phyloP scores from a whole-genome alignment of 2,113 vertebrate species.

The Dryoscopus gambensis region DNA sequence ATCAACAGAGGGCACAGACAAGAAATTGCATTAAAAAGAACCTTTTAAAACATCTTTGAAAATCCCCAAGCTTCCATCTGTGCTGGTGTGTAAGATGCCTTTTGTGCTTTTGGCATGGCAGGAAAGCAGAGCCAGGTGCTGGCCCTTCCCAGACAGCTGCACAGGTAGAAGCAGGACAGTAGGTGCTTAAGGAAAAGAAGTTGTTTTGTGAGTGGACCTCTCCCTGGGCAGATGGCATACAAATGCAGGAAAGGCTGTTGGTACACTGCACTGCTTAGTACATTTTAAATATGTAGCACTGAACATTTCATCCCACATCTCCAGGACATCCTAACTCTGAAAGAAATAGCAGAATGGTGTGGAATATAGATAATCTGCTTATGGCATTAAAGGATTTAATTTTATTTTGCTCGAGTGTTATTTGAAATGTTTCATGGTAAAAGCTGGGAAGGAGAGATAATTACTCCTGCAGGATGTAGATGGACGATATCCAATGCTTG shows the following conservation, averaged over 20 bases:
- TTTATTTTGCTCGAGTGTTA: neutral
- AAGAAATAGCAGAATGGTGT: neutral
- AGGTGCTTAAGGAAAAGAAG: neutral
- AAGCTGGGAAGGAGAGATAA: neutral
- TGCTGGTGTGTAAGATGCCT: neutral
- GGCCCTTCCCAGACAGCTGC: neutral
- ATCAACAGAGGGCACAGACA: neutral
- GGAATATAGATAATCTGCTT: neutral
- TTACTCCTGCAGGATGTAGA: neutral
- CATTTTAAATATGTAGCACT: neutral
- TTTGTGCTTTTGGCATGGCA: neutral
- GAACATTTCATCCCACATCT: neutral
- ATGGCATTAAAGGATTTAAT: neutral
- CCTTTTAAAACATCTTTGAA: neutral
- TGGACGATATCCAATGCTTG: neutral
- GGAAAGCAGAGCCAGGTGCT: neutral
- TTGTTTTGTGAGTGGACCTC: neutral
- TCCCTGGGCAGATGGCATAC: neutral
- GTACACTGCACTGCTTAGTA: neutral
- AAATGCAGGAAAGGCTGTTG: neutral
- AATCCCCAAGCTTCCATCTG: neutral
- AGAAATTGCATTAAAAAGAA: neutral
- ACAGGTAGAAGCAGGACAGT: neutral
- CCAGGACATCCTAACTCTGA: neutral
- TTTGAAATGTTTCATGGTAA: neutral